Conservation (phyloP, 2,797 vertebrate species). For the Chelidonichthys spinosus region DNA sequence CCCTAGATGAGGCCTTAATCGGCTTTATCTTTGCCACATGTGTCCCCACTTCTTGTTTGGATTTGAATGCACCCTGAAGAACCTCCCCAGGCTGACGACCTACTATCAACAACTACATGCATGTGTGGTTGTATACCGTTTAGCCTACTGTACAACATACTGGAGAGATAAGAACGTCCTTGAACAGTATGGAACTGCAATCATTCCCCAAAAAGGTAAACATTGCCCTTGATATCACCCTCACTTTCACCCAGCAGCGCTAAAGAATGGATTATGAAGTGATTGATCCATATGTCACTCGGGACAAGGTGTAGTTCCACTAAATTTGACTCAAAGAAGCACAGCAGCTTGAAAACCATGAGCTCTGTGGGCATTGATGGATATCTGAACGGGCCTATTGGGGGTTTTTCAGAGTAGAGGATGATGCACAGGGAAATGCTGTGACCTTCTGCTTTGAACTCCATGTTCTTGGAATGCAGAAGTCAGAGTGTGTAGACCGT, state of each 20-base stretch:
- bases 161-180: neutral
- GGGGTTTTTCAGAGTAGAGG: no score
- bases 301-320: neutral
- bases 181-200: constrained; percentile 8
- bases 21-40: constrained; percentile 28
- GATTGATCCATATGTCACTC: neutral
- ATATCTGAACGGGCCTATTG: neutral
- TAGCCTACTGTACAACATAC: neutral
- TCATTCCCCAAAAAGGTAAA: constrained; percentile 6
- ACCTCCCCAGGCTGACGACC: neutral
- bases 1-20: constrained; percentile 40
- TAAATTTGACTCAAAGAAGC: constrained; percentile 1
- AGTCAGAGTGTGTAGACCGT: no score
- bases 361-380: neutral
- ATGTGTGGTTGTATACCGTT: neutral
- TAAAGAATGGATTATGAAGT: neutral
- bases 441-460: no score
- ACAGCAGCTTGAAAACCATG: neutral
- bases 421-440: no score
- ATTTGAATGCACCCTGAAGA: constrained; percentile 28
- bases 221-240: neutral
- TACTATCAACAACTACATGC: constrained; percentile 5
- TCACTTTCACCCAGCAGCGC: neutral
- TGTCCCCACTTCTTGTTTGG: constrained; percentile 49
- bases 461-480: no score